Conservation (phyloP, 2,888 invertebrate species). For the Lepidocyrtoides sp. region DNA sequence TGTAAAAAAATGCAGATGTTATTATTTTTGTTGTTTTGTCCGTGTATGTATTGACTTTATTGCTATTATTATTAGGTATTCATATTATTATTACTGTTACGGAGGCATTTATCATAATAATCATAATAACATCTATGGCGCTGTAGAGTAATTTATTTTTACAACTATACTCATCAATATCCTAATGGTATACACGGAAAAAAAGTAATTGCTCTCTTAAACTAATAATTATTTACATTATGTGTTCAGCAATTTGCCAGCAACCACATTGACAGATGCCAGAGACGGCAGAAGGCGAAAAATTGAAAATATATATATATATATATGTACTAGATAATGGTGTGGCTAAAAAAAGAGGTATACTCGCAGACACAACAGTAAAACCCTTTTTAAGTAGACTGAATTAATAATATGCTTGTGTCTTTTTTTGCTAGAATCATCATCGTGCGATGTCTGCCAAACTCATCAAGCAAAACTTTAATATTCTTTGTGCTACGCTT, state of each 20-base stretch:
- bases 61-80: neutral
- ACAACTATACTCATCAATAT: slow-evolving; percentile 60
- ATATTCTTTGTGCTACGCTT: neutral
- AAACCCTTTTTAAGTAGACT: slow-evolving; percentile 25
- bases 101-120: no score
- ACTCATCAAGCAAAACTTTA: slow-evolving; percentile 53
- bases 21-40: neutral
- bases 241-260: slow-evolving; percentile 42
- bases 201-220: slow-evolving; percentile 75
- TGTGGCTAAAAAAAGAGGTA: neutral
- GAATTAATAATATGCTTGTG: slow-evolving; percentile 50
- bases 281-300: slow-evolving; percentile 28
- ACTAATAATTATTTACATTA: slow-evolving; percentile 65
- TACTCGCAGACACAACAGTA: neutral
- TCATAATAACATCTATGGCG: neutral
- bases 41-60: neutral
- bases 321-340: neutral
- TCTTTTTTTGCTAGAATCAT: slow-evolving; percentile 18
- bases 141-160: slow-evolving; percentile 47
- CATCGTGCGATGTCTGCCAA: slow-evolving; percentile 57
- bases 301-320: slow-evolving; percentile 56
- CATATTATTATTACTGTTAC: neutral
- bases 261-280: slow-evolving; percentile 47
- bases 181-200: slow-evolving; percentile 60
- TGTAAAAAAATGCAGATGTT: slow-evolving; percentile 46